A percentile compares a stretch with the other conserved stretches of the same genome.
Conservation (phyloP, 92 coral and sea anemone species). For the Bergia puertoricense region DNA sequence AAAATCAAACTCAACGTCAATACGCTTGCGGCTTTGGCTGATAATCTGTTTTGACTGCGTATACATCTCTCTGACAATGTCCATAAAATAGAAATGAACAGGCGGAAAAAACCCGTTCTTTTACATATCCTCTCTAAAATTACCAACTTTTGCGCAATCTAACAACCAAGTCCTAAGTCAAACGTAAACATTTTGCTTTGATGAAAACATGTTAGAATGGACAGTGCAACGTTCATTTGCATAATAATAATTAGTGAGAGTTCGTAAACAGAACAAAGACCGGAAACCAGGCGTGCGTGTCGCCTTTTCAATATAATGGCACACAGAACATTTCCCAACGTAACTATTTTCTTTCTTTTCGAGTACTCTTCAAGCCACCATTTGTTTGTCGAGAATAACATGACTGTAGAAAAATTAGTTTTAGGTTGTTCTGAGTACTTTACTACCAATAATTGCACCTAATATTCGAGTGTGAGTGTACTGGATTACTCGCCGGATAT, state of each 20-base stretch:
- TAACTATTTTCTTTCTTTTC: constrained; percentile 18
- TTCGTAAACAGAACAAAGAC: constrained; percentile 33
- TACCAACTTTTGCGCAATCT: background rate
- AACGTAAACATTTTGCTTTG: constrained; percentile 24
- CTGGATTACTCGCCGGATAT: background rate
- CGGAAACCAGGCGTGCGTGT: constrained; percentile 39
- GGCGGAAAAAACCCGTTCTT: background rate
- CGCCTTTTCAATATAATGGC: constrained; percentile 17
- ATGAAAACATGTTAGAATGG: constrained; percentile 5
- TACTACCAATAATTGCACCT: constrained; percentile 4
- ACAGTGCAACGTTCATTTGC: constrained; percentile 20
- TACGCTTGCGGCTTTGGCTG: background rate
- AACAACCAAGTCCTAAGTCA: background rate
- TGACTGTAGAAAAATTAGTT: background rate
- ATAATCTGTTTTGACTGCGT: background rate
- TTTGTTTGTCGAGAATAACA: constrained; percentile 6
- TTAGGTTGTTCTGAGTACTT: background rate
- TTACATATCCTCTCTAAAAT: background rate
- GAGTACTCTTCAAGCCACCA: constrained; percentile 1
- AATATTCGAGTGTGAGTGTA: background rate
- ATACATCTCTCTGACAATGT: background rate
- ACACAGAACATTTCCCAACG: constrained; percentile 18
- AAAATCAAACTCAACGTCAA: constrained; percentile 8
- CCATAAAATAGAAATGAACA: background rate
- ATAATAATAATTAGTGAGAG: constrained; percentile 14